Conservation (phyloP, 2,113 vertebrate species). For the Poecile atricapillus region DNA sequence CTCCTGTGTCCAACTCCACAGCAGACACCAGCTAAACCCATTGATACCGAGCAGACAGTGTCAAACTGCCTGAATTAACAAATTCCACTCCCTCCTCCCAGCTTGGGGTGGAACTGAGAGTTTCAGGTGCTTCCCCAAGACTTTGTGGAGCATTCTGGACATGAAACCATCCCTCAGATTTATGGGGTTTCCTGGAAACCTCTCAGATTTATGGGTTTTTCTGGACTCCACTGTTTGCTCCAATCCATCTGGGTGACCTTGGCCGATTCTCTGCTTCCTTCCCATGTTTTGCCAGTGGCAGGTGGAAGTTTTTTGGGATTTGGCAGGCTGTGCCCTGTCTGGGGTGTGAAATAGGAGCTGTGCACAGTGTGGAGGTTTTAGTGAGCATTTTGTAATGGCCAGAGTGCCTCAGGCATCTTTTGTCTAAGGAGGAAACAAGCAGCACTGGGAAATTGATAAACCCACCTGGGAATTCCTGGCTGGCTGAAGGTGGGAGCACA, state of each 20-base stretch:
- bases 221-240: neutral
- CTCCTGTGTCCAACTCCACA: neutral
- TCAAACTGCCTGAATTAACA: neutral
- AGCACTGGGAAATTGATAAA: rapidly evolving
- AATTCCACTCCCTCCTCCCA: neutral
- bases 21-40: neutral
- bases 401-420: neutral
- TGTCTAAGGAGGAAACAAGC: neutral
- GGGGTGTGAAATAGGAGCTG: neutral
- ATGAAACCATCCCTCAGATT: neutral
- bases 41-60: neutral
- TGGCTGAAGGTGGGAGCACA: neutral
- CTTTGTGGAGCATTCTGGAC: rapidly evolving
- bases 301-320: neutral
- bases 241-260: neutral
- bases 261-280: neutral
- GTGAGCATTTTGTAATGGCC: neutral
- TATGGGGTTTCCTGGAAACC: neutral
- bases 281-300: neutral
- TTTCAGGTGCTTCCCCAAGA: neutral
- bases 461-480: neutral
- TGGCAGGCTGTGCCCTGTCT: neutral
- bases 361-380: neutral
- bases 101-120: neutral
- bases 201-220: neutral